A percentile compares a stretch with the other conserved stretches of the same genome.
phyloP scores from a whole-genome alignment of 1,140 invertebrate genomes.

The Rhizoglyphus robini region DNA sequence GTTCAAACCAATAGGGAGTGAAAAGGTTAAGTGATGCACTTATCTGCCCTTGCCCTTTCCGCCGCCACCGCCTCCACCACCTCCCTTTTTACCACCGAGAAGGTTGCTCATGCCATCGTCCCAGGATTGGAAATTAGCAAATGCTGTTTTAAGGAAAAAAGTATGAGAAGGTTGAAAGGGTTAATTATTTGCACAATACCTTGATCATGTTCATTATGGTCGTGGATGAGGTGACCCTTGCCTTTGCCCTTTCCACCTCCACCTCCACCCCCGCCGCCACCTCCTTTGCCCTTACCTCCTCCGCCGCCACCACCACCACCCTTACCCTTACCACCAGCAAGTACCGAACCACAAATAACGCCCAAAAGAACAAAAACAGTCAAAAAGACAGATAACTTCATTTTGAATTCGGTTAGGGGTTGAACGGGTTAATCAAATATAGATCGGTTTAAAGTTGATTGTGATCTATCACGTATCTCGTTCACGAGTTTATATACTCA shows the following conservation, averaged over 20 bases:
- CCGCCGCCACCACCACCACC: background rate
- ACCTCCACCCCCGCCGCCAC: conserved; percentile 4
- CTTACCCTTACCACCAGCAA: background rate
- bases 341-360: background rate
- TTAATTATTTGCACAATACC: too few species aligned
- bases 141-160: background rate
- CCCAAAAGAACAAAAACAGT: background rate
- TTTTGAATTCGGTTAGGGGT: background rate
- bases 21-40: too few species aligned
- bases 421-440: background rate
- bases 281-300: background rate
- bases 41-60: background rate
- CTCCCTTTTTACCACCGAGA: background rate
- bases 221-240: background rate
- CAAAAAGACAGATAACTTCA: conserved; percentile 9
- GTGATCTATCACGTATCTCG: too few species aligned
- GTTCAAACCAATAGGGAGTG: too few species aligned
- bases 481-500: background rate
- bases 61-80: background rate
- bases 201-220: background rate
- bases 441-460: too few species aligned
- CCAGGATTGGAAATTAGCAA: background rate
- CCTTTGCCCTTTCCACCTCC: conserved; percentile 5
- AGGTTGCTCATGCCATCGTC: background rate
- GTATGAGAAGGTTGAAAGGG: too few species aligned